Evolutionary conservation across 2,888 invertebrate genomes (phyloP).

Genomic region (Drosophila stalkeri): DNA sequence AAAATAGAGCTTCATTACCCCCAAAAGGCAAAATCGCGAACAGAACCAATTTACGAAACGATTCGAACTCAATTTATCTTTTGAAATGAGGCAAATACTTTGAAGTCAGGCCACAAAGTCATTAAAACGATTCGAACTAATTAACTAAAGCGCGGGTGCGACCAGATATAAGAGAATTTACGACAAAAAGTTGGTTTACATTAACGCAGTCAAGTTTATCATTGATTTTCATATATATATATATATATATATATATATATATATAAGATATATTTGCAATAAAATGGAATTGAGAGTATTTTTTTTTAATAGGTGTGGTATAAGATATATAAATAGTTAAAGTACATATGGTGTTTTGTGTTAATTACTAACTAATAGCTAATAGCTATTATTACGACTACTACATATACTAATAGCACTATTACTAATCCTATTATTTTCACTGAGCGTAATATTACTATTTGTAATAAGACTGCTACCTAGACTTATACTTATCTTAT

Average conservation of each 20-base stretch:
- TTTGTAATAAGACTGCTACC: neutral
- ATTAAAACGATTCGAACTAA: constrained; percentile 1
- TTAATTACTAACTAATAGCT: neutral
- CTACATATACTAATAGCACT: neutral
- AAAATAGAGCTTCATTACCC: neutral
- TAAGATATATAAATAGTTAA: neutral
- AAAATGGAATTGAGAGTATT: neutral
- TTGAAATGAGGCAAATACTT: neutral
- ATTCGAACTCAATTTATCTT: neutral
- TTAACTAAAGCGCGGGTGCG: constrained; percentile 10
- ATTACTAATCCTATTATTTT: neutral
- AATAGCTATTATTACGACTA: neutral
- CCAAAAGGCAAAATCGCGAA: neutral
- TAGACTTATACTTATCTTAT: neutral
- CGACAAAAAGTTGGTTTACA: neutral
- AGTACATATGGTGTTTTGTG: neutral
- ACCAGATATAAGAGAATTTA: constrained; percentile 1
- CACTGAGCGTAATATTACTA: neutral
- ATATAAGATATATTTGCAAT: constrained; percentile 3
- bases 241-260: neutral
- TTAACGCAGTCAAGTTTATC: neutral
- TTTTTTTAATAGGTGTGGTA: neutral
- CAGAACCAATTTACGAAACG: neutral
- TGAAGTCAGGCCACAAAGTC: constrained; percentile 10
- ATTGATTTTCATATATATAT: neutral